phyloP scores from a whole-genome alignment of 2,797 vertebrate genomes.

The Pterois miles region DNA sequence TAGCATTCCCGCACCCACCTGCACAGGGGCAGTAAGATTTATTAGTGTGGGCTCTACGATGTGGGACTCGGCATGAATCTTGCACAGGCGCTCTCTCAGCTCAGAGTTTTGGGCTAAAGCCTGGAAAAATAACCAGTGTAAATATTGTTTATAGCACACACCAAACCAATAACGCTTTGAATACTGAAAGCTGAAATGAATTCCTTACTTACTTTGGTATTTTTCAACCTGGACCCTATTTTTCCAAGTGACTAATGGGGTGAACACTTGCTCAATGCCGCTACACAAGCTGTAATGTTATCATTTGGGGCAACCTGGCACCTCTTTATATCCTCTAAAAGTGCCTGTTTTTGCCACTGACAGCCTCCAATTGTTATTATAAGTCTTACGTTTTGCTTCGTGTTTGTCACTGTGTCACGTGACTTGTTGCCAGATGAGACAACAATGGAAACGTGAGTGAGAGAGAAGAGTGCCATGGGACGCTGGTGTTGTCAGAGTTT shows the following conservation, averaged over 20 bases:
- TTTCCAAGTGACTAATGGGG: neutral
- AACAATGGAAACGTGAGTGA: too few relatives aligned
- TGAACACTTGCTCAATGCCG: neutral
- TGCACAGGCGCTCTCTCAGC: slow-evolving; percentile 94
- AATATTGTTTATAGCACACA: slow-evolving; percentile 58
- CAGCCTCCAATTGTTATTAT: neutral
- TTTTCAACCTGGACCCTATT: neutral
- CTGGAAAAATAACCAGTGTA: slow-evolving; percentile 83
- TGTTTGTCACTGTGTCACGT: neutral
- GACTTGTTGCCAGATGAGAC: neutral
- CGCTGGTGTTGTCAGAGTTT: too few relatives aligned
- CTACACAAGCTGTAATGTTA: neutral
- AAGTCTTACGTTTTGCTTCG: neutral
- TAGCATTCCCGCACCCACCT: slow-evolving; percentile 89
- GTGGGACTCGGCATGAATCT: slow-evolving; percentile 95
- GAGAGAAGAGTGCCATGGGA: too few relatives aligned
- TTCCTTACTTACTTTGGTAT: neutral
- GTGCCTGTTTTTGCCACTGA: neutral
- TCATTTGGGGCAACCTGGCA: neutral
- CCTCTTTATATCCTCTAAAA: neutral
- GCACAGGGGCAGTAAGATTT: slow-evolving; percentile 88
- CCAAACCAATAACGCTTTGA: neutral
- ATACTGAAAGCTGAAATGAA: neutral
- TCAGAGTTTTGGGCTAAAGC: slow-evolving; percentile 96
- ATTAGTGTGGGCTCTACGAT: slow-evolving; percentile 90